phyloP scores from a whole-genome alignment of 2,113 vertebrate species.

The Piprites chloris region DNA sequence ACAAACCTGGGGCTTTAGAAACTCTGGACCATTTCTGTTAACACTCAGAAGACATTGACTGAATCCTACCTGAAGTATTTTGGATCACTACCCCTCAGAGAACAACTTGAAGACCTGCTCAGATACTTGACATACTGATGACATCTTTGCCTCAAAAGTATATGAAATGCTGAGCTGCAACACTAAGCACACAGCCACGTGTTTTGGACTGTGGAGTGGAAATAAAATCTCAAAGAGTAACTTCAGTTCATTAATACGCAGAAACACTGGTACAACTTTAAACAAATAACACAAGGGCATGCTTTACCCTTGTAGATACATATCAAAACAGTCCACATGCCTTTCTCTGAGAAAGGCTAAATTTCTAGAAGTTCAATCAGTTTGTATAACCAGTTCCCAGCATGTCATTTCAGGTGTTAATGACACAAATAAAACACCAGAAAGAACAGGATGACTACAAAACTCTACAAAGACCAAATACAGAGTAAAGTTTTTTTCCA shows the following conservation, averaged over 20 bases:
- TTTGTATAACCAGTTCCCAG: not conserved
- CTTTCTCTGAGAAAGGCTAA: not conserved
- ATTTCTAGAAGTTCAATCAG: not conserved
- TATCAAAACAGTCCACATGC: not conserved
- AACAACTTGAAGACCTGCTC: conserved; percentile 57
- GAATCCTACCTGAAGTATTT: conserved; percentile 57
- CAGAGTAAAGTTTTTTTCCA: not conserved
- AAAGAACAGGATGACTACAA: not conserved
- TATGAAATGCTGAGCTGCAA: not conserved
- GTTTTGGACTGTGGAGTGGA: not conserved
- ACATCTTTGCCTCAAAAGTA: conserved; percentile 19
- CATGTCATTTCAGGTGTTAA: not conserved
- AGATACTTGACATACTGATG: not conserved
- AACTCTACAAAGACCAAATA: not conserved
- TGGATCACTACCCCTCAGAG: conserved; percentile 49
- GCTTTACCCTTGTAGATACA: not conserved
- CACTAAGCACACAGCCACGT: not conserved
- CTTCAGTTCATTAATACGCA: not conserved
- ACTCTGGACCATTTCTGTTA: conserved; percentile 76
- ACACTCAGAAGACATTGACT: conserved; percentile 70
- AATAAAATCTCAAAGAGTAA: not conserved
- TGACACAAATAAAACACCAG: not conserved
- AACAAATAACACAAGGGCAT: not conserved
- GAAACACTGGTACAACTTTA: not conserved
- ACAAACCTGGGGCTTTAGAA: conserved; percentile 75